Percentiles rank a stretch among this genome's conserved stretches.
Conservation (phyloP, 2,797 vertebrate genomes). For the Alca torda region DNA sequence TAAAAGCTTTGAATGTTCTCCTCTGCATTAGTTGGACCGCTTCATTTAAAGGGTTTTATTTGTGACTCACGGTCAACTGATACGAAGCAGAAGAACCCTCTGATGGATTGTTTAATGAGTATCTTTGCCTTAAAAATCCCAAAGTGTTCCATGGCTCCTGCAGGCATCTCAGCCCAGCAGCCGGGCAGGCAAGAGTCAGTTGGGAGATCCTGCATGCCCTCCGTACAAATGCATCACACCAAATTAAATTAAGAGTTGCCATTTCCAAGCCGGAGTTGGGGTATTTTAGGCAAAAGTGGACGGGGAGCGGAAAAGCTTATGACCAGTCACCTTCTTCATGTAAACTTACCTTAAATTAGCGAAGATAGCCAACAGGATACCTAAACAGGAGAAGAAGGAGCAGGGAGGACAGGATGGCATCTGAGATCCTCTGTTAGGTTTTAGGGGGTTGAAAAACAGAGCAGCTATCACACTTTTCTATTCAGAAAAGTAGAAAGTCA, state of each 20-base stretch:
- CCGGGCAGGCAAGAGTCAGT: neutral
- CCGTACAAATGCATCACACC: neutral
- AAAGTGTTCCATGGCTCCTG: neutral
- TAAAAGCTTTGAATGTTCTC: neutral
- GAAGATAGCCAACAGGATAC: neutral
- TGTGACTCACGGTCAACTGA: neutral
- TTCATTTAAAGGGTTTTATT: neutral
- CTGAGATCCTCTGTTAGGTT: neutral
- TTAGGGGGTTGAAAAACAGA: neutral
- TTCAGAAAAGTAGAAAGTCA: neutral
- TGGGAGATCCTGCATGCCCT: neutral
- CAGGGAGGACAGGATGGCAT: neutral
- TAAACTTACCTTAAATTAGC: neutral
- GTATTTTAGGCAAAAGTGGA: neutral
- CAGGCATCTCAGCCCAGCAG: accelerated
- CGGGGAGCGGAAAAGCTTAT: neutral
- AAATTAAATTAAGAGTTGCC: neutral
- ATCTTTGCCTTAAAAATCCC: neutral
- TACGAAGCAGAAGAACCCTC: neutral
- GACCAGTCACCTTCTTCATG: accelerated
- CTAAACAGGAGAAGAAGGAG: neutral
- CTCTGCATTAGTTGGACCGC: neutral
- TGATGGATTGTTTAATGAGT: neutral
- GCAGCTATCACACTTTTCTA: neutral
- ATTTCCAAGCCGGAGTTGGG: neutral